Base-by-base conservation (phyloP, 1,140 invertebrate genomes). In the Papilio helenus region DNA sequence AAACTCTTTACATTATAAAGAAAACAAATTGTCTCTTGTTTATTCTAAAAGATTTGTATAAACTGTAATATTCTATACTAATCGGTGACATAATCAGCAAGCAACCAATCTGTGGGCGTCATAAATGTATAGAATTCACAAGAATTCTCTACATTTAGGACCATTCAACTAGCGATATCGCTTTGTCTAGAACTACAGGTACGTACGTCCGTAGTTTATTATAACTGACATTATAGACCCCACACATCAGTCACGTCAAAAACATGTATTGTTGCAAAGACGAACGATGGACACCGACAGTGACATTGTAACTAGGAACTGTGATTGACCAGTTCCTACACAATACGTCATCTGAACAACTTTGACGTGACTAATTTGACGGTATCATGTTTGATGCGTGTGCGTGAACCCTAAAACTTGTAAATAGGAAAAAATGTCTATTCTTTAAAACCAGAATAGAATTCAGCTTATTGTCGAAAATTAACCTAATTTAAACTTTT, bases 201-300 rank as follows among this genome's bases (percentile, higher is more conserved):
- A 61, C 58, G 23, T 4, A 8, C 10, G n/a, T 26, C 20, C 8
- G 29, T 61, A 61, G 58, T 55, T 20, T 55, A 55, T 20, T 20
- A 55, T 55, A 55, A 55, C 8, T 55, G 7, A 55, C n/a, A 55
- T 55, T 20, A 18, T 18, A 55, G 51, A 55, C 51, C 51, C 8
- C n/a, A 20, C 51, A 55, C 51, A 55, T 20, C 51, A 55, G 18
- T 55, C 46, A 49, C 46, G 46, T 49, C 51, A 55, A 55, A 55
- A 72, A n/a, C 42, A 16, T 71, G 68, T 71, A 42, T 72, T 72
- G 39, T 72, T 72, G 71, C 9, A 20, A 20, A 55, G 51, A 55
- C 51, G 51, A 55, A 55, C 51, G 18, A 55, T 55, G 51, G 51
- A 55, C 51, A 20, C 18, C 51, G 51, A 55, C 51, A 55, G 18